Percentiles rank a stretch among this genome's conserved stretches.
phyloP scores from a whole-genome alignment of 2,888 invertebrate species.

The Alsophila aescularia region DNA sequence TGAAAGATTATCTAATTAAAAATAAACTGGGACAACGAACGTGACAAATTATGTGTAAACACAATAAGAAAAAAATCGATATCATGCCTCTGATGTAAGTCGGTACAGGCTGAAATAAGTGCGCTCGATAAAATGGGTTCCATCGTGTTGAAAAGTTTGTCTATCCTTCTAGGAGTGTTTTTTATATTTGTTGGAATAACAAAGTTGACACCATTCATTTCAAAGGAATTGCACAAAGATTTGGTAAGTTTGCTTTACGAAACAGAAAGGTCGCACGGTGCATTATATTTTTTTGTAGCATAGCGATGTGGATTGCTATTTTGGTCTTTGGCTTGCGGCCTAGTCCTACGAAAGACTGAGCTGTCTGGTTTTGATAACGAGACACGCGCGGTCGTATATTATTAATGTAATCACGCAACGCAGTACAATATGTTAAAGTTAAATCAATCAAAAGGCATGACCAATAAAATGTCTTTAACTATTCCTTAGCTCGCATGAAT shows the following conservation, averaged over 20 bases:
- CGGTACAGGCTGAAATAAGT: slow-evolving; percentile 40
- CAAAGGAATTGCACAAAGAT: slow-evolving; percentile 98
- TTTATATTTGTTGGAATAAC: slow-evolving; percentile 97
- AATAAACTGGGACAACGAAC: slow-evolving; percentile 2
- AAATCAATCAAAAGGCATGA: too few relatives aligned
- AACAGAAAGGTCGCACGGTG: slow-evolving; percentile 67
- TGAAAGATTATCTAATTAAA: slow-evolving; percentile 15
- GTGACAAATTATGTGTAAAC: slow-evolving; percentile 21
- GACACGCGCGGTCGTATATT: slow-evolving; percentile 38
- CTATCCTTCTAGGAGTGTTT: slow-evolving; percentile 95
- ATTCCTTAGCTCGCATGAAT: too few relatives aligned
- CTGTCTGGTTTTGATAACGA: slow-evolving; percentile 66
- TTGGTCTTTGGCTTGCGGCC: slow-evolving; percentile 82
- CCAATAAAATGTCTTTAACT: too few relatives aligned
- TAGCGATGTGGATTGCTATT: slow-evolving; percentile 77
- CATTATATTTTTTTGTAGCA: slow-evolving; percentile 74
- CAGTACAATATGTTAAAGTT: neutral
- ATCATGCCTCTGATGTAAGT: slow-evolving; percentile 43
- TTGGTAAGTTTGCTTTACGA: slow-evolving; percentile 89
- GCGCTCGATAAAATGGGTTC: slow-evolving; percentile 75
- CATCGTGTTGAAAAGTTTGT: slow-evolving; percentile 95
- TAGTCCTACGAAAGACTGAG: slow-evolving; percentile 70
- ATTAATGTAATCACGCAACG: neutral
- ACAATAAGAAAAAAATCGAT: slow-evolving; percentile 31
- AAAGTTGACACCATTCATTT: slow-evolving; percentile 95